Evolutionary conservation across 2,113 vertebrate species (phyloP).

Genomic region (Zosterops japonicus): DNA sequence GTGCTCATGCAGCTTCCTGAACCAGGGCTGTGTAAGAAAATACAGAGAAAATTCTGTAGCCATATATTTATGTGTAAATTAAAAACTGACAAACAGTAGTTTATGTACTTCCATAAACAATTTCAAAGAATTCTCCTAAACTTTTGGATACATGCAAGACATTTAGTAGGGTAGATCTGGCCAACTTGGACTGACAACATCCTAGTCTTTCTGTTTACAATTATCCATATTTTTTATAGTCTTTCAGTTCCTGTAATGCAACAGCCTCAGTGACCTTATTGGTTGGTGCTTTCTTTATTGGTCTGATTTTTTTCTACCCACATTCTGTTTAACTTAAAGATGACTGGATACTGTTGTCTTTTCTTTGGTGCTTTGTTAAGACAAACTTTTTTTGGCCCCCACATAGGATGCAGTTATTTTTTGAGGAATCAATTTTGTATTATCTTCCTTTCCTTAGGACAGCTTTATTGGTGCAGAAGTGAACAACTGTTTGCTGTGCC

Average conservation of each 20-base stretch:
- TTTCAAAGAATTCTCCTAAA: slow-evolving; percentile 3
- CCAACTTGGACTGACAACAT: slow-evolving; percentile 26
- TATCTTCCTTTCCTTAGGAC: slow-evolving; percentile 7
- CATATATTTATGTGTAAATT: slow-evolving; percentile 39
- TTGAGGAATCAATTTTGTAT: neutral
- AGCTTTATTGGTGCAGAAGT: slow-evolving; percentile 19
- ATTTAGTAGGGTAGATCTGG: neutral
- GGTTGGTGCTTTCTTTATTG: slow-evolving; percentile 54
- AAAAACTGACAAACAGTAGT: neutral
- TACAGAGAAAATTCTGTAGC: neutral
- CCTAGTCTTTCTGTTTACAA: slow-evolving; percentile 48
- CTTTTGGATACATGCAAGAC: neutral
- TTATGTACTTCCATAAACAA: neutral
- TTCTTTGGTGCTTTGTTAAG: slow-evolving; percentile 63
- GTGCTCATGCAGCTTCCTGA: neutral
- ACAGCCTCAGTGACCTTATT: slow-evolving; percentile 22
- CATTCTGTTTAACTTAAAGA: slow-evolving; percentile 35
- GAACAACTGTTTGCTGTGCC: slow-evolving; percentile 17
- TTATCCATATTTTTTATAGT: neutral
- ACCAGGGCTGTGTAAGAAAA: neutral
- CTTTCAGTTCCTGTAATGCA: neutral
- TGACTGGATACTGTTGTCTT: slow-evolving; percentile 44
- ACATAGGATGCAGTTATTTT: neutral
- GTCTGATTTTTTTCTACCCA: neutral
- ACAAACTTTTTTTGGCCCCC: neutral